phyloP scores from a whole-genome alignment of 1,140 invertebrate species.

The Zaprionus ghesquierei region DNA sequence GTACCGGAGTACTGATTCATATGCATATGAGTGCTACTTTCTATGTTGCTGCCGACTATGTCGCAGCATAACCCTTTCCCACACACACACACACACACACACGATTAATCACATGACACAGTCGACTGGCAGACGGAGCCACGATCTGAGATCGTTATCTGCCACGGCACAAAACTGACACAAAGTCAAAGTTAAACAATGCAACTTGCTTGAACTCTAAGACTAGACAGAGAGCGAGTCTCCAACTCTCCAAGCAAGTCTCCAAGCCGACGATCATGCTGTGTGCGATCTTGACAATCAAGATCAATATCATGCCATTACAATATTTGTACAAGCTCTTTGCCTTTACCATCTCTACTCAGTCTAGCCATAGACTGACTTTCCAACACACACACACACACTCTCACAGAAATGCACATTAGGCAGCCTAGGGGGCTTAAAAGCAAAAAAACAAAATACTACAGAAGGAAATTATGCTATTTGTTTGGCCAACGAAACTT shows the following conservation, averaged over 20 bases:
- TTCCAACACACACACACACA: constrained; percentile 26
- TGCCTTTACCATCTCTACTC: constrained; percentile 46
- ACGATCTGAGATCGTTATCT: constrained; percentile 67
- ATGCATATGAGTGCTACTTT: constrained; percentile 72
- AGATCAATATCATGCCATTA: constrained; percentile 74
- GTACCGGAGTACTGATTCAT: constrained; percentile 34
- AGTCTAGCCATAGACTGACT: constrained; percentile 38
- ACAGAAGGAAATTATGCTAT: neutral
- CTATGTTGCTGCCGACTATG: constrained; percentile 47
- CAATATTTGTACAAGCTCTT: constrained; percentile 73
- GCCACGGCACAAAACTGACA: constrained; percentile 61
- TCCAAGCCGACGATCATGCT: constrained; percentile 46
- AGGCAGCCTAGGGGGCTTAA: constrained; percentile 40
- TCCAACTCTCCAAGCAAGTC: constrained; percentile 8
- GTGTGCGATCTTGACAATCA: constrained; percentile 77
- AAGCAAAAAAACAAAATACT: constrained; percentile 37
- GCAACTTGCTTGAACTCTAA: constrained; percentile 66
- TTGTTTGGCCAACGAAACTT: constrained; percentile 3
- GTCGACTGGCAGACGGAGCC: constrained; percentile 36
- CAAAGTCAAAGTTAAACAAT: constrained; percentile 78
- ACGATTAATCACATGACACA: constrained; percentile 65
- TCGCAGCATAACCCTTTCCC: constrained; percentile 51
- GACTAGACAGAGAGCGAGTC: constrained; percentile 39
- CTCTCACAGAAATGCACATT: constrained; percentile 12
- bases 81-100: too few species aligned